phyloP scores from a whole-genome alignment of 2,888 invertebrate species.

The Drosophila stalkeri region DNA sequence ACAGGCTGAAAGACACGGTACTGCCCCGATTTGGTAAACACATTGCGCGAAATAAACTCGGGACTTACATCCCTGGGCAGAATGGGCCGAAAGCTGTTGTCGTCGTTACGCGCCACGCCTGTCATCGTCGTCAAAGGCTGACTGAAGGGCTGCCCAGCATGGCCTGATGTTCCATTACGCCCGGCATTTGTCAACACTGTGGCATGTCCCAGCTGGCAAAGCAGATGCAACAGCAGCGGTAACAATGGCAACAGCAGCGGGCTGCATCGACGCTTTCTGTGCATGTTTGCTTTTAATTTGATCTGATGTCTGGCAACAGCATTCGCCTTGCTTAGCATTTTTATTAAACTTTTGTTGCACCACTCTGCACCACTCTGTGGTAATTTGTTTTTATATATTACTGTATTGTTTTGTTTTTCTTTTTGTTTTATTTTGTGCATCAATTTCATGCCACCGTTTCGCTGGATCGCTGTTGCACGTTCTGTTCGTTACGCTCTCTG shows the following conservation, averaged over 20 bases:
- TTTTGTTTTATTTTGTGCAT: constrained; percentile 16
- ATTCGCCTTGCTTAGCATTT: constrained; percentile 64
- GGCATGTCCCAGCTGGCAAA: constrained; percentile 37
- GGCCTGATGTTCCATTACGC: constrained; percentile 9
- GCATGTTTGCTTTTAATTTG: constrained; percentile 72
- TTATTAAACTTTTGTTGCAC: constrained; percentile 44
- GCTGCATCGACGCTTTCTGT: constrained; percentile 70
- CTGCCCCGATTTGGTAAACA: constrained; percentile 82
- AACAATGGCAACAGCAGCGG: constrained; percentile 26
- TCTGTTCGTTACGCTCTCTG: constrained; percentile 40
- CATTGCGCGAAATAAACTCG: constrained; percentile 76
- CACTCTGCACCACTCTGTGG: constrained; percentile 3
- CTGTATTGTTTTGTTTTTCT: background rate
- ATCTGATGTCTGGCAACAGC: constrained; percentile 33
- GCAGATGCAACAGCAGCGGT: constrained; percentile 27
- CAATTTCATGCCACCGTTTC: constrained; percentile 61
- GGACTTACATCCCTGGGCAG: constrained; percentile 72
- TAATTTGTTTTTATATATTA: constrained; percentile 17
- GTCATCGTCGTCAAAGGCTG: constrained; percentile 67
- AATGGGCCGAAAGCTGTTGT: constrained; percentile 81
- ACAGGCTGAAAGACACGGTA: constrained; percentile 82
- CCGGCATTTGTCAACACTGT: constrained; percentile 14
- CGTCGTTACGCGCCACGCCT: constrained; percentile 56
- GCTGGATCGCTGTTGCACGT: constrained; percentile 29
- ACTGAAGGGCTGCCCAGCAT: constrained; percentile 50